Base-by-base conservation (phyloP, 1,140 invertebrate genomes). In the Neodiprion pinetum region DNA sequence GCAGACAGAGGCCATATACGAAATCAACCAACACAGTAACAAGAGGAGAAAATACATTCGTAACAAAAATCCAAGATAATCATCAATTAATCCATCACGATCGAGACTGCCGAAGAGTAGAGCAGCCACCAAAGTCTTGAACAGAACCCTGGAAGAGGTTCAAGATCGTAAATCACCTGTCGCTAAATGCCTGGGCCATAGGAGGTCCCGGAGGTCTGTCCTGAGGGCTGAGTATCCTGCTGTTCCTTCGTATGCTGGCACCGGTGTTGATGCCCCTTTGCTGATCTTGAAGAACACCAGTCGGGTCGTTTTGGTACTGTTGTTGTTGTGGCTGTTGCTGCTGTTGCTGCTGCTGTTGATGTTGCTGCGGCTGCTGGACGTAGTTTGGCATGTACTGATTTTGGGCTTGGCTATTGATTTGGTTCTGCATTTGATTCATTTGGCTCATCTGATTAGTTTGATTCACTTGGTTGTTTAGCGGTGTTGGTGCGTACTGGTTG, bases 231-330 rank as follows among this genome's bases (percentile, higher is more conserved):
- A 88, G 80, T 67, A 87, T 73, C 73, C 84, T 82, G 75, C 86
- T 88, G 76, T 85, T 88, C 69, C 88, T 88, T 78, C 87, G 85
- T 84, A 88, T 83, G 80, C 81, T 87, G 71, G 82, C 82, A 9
- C 77, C 76, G 47, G 81, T 83, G 40, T 81, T 77, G 70, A 77
- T 81, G n/a, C 75, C 17, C 75, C 82, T 81, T 76, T 84, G 84
- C 40, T 74, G 70, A 65, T 83, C 83, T 21, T 74, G 49, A 47
- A 68, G n/a, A 17, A 75, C 76, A 11, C 40, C 61, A 14, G 70
- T 11, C 14, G 4, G 14, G 74, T 87, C 86, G 11, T 79, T 74
- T 75, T 86, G 82, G 72, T 85, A 86, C 23, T 82, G 80, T 47
- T 88, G 80, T n/a, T 75, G 75, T 75, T 77, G 70, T 73, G 80